Conservation (phyloP, 2,113 vertebrate genomes). For the Barnardius zonarius region DNA sequence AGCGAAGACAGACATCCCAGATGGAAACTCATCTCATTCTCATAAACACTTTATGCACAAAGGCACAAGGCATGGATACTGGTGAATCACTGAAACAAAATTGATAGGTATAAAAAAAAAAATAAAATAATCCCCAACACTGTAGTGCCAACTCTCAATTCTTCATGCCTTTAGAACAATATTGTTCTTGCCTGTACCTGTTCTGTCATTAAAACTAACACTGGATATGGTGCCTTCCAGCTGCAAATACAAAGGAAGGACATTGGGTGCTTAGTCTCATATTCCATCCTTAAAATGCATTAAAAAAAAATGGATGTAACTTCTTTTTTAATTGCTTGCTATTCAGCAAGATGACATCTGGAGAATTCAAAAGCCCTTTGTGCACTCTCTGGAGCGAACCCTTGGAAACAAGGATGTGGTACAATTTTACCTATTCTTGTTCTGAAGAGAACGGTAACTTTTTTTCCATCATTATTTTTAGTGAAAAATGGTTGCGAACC, state of each 20-base stretch:
- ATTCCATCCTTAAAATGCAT: not conserved
- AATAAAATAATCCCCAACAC: fast-evolving
- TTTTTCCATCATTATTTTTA: not conserved
- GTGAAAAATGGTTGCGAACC: not conserved
- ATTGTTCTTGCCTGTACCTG: not conserved
- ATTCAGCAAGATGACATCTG: too few species aligned
- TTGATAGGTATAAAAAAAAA: not conserved
- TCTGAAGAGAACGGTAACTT: not conserved
- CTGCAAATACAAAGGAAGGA: not conserved
- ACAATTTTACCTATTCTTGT: not conserved
- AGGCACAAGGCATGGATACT: not conserved
- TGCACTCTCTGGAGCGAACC: fast-evolving
- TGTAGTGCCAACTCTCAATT: not conserved
- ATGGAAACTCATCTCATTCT: not conserved
- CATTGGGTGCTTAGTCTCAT: not conserved
- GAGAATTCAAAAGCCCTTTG: not conserved
- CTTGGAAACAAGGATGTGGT: not conserved
- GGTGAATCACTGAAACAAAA: not conserved
- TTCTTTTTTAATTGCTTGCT: not conserved
- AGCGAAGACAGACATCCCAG: not conserved
- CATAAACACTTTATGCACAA: not conserved
- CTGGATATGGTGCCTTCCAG: not conserved
- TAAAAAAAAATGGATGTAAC: not conserved
- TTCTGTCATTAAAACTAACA: not conserved
- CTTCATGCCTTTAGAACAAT: too few species aligned